Conservation (phyloP, 37 sponge, comb jelly and placozoan genomes). For the Diacarnus erythraeanus region DNA sequence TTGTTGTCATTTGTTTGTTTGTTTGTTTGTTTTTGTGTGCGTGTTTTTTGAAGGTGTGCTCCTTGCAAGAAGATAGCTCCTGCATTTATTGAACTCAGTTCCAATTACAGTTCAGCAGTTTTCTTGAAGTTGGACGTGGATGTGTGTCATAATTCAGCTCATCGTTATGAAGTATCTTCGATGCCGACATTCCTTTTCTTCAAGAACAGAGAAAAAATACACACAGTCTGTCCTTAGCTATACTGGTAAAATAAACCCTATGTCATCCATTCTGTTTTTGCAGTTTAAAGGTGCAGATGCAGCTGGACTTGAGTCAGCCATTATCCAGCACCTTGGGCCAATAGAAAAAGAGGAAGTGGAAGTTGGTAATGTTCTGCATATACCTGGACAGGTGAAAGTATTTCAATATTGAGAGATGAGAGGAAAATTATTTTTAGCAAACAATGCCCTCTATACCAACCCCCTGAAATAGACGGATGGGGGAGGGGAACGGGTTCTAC, state of each 20-base stretch:
- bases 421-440: too few species aligned
- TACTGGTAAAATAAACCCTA: background rate
- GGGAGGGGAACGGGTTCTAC: too few species aligned
- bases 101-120: conserved; percentile 33
- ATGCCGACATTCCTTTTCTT: conserved; percentile 80
- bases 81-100: conserved; percentile 52
- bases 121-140: conserved; percentile 70
- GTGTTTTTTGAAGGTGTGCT: too few species aligned
- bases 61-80: conserved; percentile 81
- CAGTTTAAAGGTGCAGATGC: conserved; percentile 68
- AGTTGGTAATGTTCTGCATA: background rate
- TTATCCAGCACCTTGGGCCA: conserved; percentile 45
- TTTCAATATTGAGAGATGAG: background rate
- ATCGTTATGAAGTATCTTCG: conserved; percentile 52
- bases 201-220: conserved; percentile 43
- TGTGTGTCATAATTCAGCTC: conserved; percentile 67
- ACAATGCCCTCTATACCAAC: too few species aligned
- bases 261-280: background rate
- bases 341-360: background rate
- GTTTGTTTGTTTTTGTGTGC: too few species aligned
- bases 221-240: conserved; percentile 6
- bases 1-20: too few species aligned
- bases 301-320: conserved; percentile 56
- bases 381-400: conserved; percentile 58
- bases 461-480: too few species aligned